A percentile compares a stretch with the other conserved stretches of the same genome.
These are phyloP conservation scores for Rattus rattus DNA, from an alignment of 2,113 vertebrate species.

Conservation along the genomic window DNA sequence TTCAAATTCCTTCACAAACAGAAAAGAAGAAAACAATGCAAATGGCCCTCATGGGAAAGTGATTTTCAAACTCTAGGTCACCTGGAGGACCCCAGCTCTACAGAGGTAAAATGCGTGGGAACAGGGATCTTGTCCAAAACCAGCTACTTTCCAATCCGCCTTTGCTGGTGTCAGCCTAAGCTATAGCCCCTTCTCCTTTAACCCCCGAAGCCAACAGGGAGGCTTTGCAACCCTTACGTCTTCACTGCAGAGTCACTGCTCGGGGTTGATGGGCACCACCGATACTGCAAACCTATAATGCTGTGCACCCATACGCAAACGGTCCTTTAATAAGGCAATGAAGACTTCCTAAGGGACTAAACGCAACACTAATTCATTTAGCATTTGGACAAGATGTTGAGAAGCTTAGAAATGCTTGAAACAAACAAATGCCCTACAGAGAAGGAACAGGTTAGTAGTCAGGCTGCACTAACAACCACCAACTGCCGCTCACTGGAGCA, in stretches of 20 bases:
- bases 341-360: slow-evolving; percentile 26
- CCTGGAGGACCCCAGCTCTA: background rate
- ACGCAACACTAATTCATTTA: slow-evolving; percentile 1
- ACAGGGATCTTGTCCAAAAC: background rate
- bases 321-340: background rate
- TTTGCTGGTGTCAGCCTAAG: background rate
- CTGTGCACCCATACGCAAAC: background rate
- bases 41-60: slow-evolving; percentile 44
- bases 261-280: background rate
- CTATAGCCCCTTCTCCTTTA: background rate
- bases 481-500: slow-evolving; percentile 62
- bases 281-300: background rate
- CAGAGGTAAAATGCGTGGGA: background rate
- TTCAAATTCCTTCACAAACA: slow-evolving; percentile 88
- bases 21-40: slow-evolving; percentile 45
- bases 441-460: slow-evolving; percentile 13
- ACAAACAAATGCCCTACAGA: background rate
- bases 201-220: background rate
- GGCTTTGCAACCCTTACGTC: background rate
- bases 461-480: background rate
- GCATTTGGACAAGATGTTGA: slow-evolving; percentile 61
- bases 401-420: slow-evolving; percentile 50
- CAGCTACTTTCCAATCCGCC: slow-evolving; percentile 23
- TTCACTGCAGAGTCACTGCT: background rate
- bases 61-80: background rate